phyloP scores from a whole-genome alignment of 2,113 vertebrate species.

The Panthera tigris region DNA sequence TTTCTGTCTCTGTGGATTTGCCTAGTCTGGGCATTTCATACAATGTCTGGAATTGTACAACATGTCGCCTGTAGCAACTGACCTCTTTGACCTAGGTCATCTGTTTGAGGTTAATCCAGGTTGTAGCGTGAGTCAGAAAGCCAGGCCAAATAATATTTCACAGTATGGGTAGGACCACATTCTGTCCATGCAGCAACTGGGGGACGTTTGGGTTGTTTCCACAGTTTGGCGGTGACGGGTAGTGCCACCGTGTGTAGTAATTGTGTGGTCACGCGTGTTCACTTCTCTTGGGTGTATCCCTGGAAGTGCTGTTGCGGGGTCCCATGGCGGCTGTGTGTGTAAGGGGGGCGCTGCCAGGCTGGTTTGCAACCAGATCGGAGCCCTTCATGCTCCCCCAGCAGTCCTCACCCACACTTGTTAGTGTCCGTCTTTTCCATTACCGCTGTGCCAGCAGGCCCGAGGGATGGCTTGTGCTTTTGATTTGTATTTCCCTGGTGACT shows the following conservation, averaged over 20 bases:
- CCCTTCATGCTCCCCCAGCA: neutral
- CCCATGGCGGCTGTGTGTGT: neutral
- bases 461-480: neutral
- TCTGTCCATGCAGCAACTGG: accelerated
- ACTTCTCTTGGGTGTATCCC: neutral
- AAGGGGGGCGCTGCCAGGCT: neutral
- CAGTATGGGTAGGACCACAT: accelerated
- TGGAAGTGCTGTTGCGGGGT: neutral
- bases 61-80: too few species aligned
- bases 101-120: accelerated
- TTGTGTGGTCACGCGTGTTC: accelerated
- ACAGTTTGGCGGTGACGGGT: neutral
- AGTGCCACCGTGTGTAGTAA: neutral
- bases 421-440: neutral
- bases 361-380: neutral
- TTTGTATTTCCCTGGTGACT: neutral
- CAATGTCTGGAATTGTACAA: accelerated
- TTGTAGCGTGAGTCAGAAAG: accelerated
- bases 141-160: accelerated
- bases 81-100: accelerated
- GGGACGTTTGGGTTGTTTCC: accelerated
- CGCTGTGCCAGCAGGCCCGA: too few species aligned
- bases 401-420: neutral
- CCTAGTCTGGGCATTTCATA: accelerated
- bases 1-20: too few species aligned